phyloP scores from a whole-genome alignment of 2,113 vertebrate genomes.

The Eptesicus fuscus region DNA sequence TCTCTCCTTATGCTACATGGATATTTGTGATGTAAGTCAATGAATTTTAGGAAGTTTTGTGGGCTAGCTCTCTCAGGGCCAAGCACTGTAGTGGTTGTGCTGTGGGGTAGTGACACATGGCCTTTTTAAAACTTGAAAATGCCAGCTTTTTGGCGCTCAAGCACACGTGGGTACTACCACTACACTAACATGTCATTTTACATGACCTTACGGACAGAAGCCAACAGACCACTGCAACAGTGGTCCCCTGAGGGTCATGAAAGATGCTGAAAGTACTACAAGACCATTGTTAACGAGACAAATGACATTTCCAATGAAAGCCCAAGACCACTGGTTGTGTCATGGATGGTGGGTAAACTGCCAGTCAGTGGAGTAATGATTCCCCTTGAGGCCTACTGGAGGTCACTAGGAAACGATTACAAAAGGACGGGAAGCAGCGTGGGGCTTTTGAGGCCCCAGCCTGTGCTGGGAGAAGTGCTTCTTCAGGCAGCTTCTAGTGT shows the following conservation, averaged over 20 bases:
- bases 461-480: background rate
- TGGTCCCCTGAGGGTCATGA: background rate
- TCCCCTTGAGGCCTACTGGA: background rate
- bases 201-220: conserved; percentile 26
- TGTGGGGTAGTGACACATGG: background rate
- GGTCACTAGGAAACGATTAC: background rate
- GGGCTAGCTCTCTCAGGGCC: background rate
- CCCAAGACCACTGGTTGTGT: background rate
- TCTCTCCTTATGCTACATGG: conserved; percentile 1
- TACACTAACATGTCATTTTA: background rate
- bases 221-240: conserved; percentile 9
- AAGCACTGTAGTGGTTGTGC: background rate
- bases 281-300: background rate
- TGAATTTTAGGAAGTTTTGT: conserved; percentile 29
- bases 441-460: background rate
- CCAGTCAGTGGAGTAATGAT: background rate
- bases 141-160: conserved; percentile 22
- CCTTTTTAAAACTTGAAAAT: conserved; percentile 59
- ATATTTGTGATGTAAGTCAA: background rate
- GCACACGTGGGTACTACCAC: conserved; percentile 41
- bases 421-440: background rate
- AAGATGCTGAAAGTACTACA: background rate
- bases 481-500: background rate
- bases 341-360: background rate
- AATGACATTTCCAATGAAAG: background rate